phyloP scores from a whole-genome alignment of 2,113 vertebrate genomes.

The Alethe castanea region DNA sequence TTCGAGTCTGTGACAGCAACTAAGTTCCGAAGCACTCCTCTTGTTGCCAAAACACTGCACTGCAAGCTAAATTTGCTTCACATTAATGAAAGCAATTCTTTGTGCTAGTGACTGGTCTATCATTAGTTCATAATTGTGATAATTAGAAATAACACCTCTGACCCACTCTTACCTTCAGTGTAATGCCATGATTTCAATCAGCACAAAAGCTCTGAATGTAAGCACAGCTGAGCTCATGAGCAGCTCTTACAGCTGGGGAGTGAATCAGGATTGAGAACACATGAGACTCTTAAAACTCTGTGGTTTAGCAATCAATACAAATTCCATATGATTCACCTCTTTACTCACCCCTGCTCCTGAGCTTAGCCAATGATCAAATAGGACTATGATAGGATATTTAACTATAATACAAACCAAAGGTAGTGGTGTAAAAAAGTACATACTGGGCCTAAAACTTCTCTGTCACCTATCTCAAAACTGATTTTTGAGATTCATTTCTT shows the following conservation, averaged over 20 bases:
- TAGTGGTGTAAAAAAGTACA: not conserved
- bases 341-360: not conserved
- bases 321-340: not conserved
- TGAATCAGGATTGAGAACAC: not conserved
- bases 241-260: not conserved
- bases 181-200: not conserved
- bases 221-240: not conserved
- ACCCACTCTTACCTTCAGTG: not conserved
- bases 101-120: not conserved
- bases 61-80: not conserved
- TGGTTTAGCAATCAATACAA: not conserved
- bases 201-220: not conserved
- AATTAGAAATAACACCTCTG: constrained; percentile 8
- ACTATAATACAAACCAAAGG: not conserved
- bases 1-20: not conserved
- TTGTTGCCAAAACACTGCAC: not conserved
- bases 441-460: not conserved
- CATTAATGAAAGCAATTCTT: not conserved
- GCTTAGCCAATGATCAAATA: not conserved
- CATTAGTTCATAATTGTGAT: not conserved
- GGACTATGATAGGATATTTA: not conserved
- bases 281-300: not conserved
- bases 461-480: not conserved
- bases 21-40: not conserved
- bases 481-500: not conserved